These are phyloP conservation scores for zebrafish (Danio rerio) DNA, from an alignment of 2,113 vertebrate genomes.

Conservation along the genomic window DNA sequence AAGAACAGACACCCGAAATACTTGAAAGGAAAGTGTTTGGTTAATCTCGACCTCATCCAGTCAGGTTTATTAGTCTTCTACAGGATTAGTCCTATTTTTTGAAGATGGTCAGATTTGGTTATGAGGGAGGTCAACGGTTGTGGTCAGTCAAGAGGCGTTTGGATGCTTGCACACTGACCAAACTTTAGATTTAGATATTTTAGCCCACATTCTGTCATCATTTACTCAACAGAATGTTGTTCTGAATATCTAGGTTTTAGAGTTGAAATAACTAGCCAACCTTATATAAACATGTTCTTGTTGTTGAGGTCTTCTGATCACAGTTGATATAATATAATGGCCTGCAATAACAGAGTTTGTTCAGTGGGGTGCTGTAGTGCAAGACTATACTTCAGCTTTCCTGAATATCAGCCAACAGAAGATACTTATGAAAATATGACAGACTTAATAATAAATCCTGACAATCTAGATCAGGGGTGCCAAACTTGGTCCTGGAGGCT, in stretches of 20 bases:
- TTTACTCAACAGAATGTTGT: background rate
- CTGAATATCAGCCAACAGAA: too few relatives aligned
- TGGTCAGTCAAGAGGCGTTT: background rate
- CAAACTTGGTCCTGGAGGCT: too few relatives aligned
- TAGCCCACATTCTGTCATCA: background rate
- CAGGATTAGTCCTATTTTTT: background rate
- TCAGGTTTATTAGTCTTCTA: constrained; percentile 11
- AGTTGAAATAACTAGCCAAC: too few relatives aligned
- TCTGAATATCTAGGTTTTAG: too few relatives aligned
- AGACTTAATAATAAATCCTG: background rate
- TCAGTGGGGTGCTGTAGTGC: too few relatives aligned
- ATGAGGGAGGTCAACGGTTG: background rate
- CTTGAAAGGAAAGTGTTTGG: background rate
- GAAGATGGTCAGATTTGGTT: background rate
- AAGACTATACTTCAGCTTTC: too few relatives aligned
- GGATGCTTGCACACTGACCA: constrained; percentile 2
- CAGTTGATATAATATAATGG: too few relatives aligned
- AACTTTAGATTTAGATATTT: background rate
- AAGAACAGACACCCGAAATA: background rate
- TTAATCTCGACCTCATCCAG: background rate
- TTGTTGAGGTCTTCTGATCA: too few relatives aligned
- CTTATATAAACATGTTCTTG: too few relatives aligned
- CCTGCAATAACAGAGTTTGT: too few relatives aligned
- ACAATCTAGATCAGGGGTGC: too few relatives aligned
- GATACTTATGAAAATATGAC: too few relatives aligned